Evolutionary conservation across 2,888 invertebrate species (phyloP).

Genomic region (Barypeithes pellucidus): DNA sequence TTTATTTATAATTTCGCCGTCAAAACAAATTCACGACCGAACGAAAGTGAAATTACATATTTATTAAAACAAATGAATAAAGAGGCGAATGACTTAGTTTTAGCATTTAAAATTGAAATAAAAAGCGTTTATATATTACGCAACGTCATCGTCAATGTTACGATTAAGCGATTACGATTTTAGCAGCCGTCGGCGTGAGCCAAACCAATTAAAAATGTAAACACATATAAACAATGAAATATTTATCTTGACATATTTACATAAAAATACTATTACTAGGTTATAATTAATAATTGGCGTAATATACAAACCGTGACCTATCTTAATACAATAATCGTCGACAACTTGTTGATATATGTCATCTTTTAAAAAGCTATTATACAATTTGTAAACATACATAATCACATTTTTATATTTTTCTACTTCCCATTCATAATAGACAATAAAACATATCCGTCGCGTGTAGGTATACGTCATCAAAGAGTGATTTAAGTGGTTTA

Average conservation of each 20-base stretch:
- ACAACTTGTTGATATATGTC: constrained; percentile 61
- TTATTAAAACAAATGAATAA: constrained; percentile 46
- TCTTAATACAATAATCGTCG: constrained; percentile 60
- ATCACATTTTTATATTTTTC: constrained; percentile 46
- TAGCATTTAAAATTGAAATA: constrained; percentile 42
- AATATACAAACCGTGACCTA: constrained; percentile 57
- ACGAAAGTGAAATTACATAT: constrained; percentile 45
- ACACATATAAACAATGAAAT: constrained; percentile 59
- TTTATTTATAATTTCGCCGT: constrained; percentile 44
- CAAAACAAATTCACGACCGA: constrained; percentile 37
- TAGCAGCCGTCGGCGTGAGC: constrained; percentile 34
- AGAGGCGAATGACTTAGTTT: constrained; percentile 47
- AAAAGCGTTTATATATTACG: constrained; percentile 43
- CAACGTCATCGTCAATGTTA: constrained; percentile 44
- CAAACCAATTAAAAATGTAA: constrained; percentile 58
- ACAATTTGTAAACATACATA: constrained; percentile 51
- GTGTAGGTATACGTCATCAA: constrained; percentile 42
- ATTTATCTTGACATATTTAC: constrained; percentile 61
- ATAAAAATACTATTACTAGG: constrained; percentile 62
- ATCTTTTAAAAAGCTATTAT: constrained; percentile 57
- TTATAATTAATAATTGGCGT: constrained; percentile 60
- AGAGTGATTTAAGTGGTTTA: constrained; percentile 50
- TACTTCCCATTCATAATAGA: constrained; percentile 47
- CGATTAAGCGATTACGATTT: constrained; percentile 37
- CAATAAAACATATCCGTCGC: constrained; percentile 47